Percentiles rank a stretch among this genome's conserved stretches.
These are phyloP conservation scores for Channa argus DNA, from an alignment of 2,113 vertebrate species.

Conservation along the genomic window DNA sequence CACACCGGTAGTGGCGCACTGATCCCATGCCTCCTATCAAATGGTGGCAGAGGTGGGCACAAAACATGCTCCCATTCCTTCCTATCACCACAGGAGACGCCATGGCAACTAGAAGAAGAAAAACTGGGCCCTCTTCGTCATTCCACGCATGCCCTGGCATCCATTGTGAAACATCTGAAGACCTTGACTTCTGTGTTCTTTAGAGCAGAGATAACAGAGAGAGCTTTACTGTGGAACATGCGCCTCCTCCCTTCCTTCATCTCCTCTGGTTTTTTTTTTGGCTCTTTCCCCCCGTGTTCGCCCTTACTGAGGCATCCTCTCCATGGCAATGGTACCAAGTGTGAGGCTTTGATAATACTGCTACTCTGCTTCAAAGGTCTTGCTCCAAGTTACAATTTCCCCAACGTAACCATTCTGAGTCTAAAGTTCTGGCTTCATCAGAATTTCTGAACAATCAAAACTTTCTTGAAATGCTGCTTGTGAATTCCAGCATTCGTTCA, in stretches of 20 bases:
- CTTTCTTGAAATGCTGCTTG: constrained; percentile 45
- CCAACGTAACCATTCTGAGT: constrained; percentile 17
- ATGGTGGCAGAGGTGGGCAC: constrained; percentile 67
- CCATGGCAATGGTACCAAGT: constrained; percentile 37
- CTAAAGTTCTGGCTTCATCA: constrained; percentile 14
- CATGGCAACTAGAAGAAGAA: constrained; percentile 85
- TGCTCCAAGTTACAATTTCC: constrained; percentile 47
- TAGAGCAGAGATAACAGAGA: constrained; percentile 58
- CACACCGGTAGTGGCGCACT: constrained; percentile 29
- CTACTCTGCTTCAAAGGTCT: constrained; percentile 57
- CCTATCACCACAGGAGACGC: constrained; percentile 73
- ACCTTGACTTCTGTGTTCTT: constrained; percentile 54
- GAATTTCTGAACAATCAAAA: constrained; percentile 50
- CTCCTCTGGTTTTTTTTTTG: constrained; percentile 28
- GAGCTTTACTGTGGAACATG: constrained; percentile 59
- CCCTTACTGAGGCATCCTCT: constrained; percentile 42
- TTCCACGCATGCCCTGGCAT: constrained; percentile 83
- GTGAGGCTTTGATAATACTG: constrained; percentile 58
- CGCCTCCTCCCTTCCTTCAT: constrained; percentile 40
- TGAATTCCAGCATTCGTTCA: constrained; percentile 57
- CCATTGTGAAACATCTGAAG: constrained; percentile 74
- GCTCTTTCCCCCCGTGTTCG: constrained; percentile 24
- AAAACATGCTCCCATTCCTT: constrained; percentile 79
- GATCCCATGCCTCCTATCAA: constrained; percentile 55
- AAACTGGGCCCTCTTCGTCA: constrained; percentile 73